phyloP scores from a whole-genome alignment of 2,797 vertebrate species.

The Gila robusta region DNA sequence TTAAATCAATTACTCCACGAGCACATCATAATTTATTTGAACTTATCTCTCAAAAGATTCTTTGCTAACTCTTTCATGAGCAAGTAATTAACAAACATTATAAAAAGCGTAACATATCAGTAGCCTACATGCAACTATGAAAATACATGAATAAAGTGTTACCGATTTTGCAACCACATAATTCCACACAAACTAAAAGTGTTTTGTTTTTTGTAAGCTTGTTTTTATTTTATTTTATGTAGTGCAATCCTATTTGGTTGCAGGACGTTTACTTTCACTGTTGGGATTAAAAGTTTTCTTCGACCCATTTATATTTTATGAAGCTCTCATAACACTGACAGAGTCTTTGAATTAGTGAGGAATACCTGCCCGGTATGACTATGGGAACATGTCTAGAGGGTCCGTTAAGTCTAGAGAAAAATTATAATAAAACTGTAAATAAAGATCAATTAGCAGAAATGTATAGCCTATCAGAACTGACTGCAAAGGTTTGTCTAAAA shows the following conservation, averaged over 20 bases:
- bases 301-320: slow-evolving; percentile 9
- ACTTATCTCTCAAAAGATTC: slow-evolving; percentile 80
- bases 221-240: not conserved
- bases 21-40: slow-evolving; percentile 87
- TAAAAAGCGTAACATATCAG: not conserved
- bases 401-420: not conserved
- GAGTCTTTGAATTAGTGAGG: slow-evolving; percentile 40
- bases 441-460: not conserved
- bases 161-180: not conserved
- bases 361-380: slow-evolving; percentile 39
- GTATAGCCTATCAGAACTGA: not conserved
- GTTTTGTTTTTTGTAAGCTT: too few species aligned
- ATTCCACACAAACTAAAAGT: not conserved
- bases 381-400: not conserved
- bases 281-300: not conserved
- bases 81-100: not conserved
- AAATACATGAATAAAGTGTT: not conserved
- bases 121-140: not conserved
- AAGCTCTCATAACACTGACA: slow-evolving; percentile 20
- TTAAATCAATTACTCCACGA: slow-evolving; percentile 93
- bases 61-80: slow-evolving; percentile 45
- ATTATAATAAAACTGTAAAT: not conserved
- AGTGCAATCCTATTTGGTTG: not conserved
- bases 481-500: slow-evolving; percentile 3
- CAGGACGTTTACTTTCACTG: not conserved